Percentiles rank a stretch among this genome's conserved stretches.
phyloP scores from a whole-genome alignment of 2,797 vertebrate genomes.

The Malurus leucopterus region DNA sequence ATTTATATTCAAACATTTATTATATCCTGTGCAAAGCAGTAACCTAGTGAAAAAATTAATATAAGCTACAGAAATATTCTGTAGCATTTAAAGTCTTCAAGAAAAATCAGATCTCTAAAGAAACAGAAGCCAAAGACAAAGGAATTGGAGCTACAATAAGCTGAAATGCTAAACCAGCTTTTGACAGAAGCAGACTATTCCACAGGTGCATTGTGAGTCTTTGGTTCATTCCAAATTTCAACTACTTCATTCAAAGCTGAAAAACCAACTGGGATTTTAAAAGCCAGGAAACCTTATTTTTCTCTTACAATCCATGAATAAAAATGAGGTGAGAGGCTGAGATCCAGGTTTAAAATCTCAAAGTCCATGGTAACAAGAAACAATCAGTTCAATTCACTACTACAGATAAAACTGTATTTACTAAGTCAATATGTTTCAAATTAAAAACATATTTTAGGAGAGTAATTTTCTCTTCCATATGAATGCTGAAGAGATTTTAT shows the following conservation, averaged over 20 bases:
- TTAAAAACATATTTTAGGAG: background rate
- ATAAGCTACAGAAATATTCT: background rate
- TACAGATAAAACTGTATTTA: slow-evolving; percentile 16
- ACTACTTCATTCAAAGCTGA: slow-evolving; percentile 18
- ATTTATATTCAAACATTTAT: background rate
- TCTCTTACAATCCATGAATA: slow-evolving; percentile 5
- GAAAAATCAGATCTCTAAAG: background rate
- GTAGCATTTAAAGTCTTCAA: background rate
- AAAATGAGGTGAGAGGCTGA: slow-evolving; percentile 38
- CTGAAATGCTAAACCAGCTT: background rate
- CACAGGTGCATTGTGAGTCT: background rate
- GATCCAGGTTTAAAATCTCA: background rate
- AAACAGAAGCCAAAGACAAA: background rate
- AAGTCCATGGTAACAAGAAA: background rate
- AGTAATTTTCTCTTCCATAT: background rate
- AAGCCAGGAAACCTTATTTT: slow-evolving; percentile 22
- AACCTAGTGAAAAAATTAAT: background rate
- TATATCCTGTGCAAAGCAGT: background rate
- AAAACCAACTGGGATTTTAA: slow-evolving; percentile 40
- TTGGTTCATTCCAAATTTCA: slow-evolving; percentile 5
- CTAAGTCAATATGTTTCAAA: slow-evolving; percentile 6
- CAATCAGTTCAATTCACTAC: slow-evolving; percentile 31
- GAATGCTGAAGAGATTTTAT: background rate
- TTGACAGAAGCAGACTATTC: background rate
- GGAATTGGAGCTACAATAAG: background rate